Evolutionary conservation across 2,113 vertebrate genomes (phyloP), one percentile per base, ranked within the genome.

Genomic region (Drymodes brunneopygia): DNA sequence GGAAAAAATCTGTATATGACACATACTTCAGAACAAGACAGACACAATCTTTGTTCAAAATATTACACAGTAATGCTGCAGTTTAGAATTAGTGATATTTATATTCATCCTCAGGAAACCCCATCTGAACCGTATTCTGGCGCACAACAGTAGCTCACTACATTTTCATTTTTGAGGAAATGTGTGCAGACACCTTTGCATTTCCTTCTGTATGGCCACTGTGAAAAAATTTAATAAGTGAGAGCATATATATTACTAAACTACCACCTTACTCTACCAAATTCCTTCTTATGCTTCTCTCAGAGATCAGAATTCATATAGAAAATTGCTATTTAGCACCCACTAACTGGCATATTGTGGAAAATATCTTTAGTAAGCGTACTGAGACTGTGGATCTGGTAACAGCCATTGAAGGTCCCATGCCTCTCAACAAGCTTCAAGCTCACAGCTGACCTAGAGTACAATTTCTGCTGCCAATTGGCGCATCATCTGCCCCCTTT

Each of bases 171-270:
- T 71, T 15, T 5, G 10, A 22, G 44, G 21, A 79, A 78, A 44
- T 33, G 7, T 1, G 1, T 29, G 31, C 36, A 62, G 53, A 15
- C 5, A 29, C 7, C 48, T 70, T 73, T 12, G 35, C 0, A 0
- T 44, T 79, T 78, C 40, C 17, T 79, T 82, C 29, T 5, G 0
- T 35, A 28, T 36, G 38, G 15, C 3, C 31, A 6, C 47, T 57
- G 16, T 24, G 24, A 85, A 48, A 3, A 72, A 57, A 77, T 3
- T 44, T 29, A 53, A 2, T 16, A 28, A 54, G 7, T 35, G 13
- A 77, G 5, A 77, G 2, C 12, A 51, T 7, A 28, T 24, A 24
- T 33, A 38, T 13, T 51, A 25, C 24, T 82, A 57, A 54, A 2
- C 4, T 12, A 12, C 3, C 13, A 58, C 14, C 19, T 60, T 48